These are phyloP conservation scores for Gavia stellata DNA, from an alignment of 2,113 vertebrate genomes.

Conservation along the genomic window DNA sequence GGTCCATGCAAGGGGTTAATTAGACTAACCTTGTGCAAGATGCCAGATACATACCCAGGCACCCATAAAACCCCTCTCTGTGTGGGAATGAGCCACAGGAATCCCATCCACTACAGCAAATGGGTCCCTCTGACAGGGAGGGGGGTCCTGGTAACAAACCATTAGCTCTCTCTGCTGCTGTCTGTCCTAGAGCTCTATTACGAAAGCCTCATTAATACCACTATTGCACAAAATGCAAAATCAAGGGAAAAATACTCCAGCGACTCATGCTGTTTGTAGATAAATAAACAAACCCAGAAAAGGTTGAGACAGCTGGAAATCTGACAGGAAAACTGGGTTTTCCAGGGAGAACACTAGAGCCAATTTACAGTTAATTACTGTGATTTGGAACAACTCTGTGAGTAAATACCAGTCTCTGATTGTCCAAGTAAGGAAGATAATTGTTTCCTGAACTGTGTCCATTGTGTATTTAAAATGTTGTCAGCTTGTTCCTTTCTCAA, in stretches of 20 bases:
- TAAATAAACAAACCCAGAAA: constrained; percentile 42
- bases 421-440: constrained; percentile 57
- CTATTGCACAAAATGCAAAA: background rate
- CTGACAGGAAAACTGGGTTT: constrained; percentile 47
- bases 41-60: background rate
- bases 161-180: background rate
- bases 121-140: background rate
- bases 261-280: constrained; percentile 12
- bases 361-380: constrained; percentile 67
- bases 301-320: constrained; percentile 43
- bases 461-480: constrained; percentile 13
- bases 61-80: background rate
- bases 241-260: background rate
- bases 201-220: background rate
- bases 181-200: background rate
- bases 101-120: background rate
- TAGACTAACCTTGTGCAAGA: background rate
- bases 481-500: constrained; percentile 6
- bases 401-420: constrained; percentile 47
- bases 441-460: constrained; percentile 58
- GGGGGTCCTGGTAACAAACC: background rate
- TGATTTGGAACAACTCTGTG: constrained; percentile 62
- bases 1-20: background rate
- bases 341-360: constrained; percentile 49
- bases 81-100: background rate